phyloP scores from a whole-genome alignment of 2,888 invertebrate species.

The Parapristionchus giblindavisi region DNA sequence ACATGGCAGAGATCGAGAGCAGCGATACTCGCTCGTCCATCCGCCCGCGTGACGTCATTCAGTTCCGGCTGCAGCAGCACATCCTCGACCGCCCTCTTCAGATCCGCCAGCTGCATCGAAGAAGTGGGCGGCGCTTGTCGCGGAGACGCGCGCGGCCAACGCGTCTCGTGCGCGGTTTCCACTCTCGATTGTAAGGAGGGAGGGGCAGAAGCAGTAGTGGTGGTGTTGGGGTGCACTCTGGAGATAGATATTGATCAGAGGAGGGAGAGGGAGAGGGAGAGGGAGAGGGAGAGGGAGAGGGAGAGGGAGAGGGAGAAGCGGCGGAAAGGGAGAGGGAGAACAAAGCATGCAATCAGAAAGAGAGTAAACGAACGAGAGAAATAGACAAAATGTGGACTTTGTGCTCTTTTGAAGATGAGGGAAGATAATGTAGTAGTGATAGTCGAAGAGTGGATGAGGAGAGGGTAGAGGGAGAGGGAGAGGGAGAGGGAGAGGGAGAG shows the following conservation, averaged over 20 bases:
- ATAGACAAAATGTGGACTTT: not conserved
- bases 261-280: not conserved
- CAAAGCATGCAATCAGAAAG: too few relatives aligned
- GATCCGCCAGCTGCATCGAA: slow-evolving; percentile 44
- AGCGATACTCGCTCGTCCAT: slow-evolving; percentile 55
- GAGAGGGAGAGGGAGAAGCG: not conserved
- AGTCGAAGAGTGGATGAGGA: not conserved
- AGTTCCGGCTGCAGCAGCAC: slow-evolving; percentile 59
- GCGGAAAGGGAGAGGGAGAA: not conserved
- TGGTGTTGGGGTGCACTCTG: too few relatives aligned
- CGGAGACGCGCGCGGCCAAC: slow-evolving; percentile 18
- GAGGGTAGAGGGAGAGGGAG: not conserved
- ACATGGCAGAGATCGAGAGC: slow-evolving; percentile 60
- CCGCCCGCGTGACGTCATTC: slow-evolving; percentile 47
- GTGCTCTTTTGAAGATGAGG: too few relatives aligned
- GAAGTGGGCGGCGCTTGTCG: slow-evolving; percentile 14
- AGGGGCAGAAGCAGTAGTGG: not conserved
- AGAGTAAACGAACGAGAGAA: not conserved
- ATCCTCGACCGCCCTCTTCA: slow-evolving; percentile 59
- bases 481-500: too few relatives aligned
- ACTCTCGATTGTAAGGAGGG: not conserved
- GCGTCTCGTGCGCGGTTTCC: not conserved
- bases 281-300: slow-evolving; percentile 2
- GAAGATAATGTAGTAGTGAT: too few relatives aligned
- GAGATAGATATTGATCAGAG: slow-evolving; percentile 17